Evolutionary conservation across 2,888 invertebrate genomes (phyloP).

Genomic region (Troides oblongomaculatus): DNA sequence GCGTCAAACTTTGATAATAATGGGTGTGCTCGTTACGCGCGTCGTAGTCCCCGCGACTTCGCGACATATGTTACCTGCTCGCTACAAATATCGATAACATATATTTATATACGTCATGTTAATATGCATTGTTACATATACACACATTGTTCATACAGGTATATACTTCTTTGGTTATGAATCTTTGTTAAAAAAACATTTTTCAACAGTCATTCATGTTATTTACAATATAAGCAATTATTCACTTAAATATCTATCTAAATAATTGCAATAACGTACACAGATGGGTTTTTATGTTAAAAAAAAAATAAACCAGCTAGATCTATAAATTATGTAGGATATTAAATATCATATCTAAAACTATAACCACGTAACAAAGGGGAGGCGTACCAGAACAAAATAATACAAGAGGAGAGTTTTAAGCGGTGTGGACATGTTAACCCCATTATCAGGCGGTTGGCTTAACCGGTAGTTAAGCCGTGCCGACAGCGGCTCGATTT

Average conservation of each 20-base stretch:
- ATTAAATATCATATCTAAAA: not conserved
- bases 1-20: conserved; percentile 66
- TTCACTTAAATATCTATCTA: not conserved
- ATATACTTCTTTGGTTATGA: too few species aligned
- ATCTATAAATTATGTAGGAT: not conserved
- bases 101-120: not conserved
- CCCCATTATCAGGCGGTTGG: conserved; percentile 68
- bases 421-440: conserved; percentile 67
- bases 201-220: not conserved
- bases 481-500: conserved; percentile 66
- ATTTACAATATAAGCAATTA: too few species aligned
- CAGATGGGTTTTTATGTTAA: not conserved
- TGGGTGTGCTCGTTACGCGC: conserved; percentile 45
- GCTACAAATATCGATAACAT: conserved; percentile 1
- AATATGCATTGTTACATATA: not conserved
- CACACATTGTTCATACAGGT: too few species aligned
- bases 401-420: conserved; percentile 49
- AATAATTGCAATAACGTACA: not conserved
- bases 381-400: conserved; percentile 26
- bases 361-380: conserved; percentile 2
- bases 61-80: conserved; percentile 36
- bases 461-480: conserved; percentile 62
- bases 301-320: not conserved
- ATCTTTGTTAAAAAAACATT: too few species aligned
- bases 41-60: conserved; percentile 25